Base-by-base conservation (phyloP, 2,113 vertebrate species). In the Noctilio leporinus region DNA sequence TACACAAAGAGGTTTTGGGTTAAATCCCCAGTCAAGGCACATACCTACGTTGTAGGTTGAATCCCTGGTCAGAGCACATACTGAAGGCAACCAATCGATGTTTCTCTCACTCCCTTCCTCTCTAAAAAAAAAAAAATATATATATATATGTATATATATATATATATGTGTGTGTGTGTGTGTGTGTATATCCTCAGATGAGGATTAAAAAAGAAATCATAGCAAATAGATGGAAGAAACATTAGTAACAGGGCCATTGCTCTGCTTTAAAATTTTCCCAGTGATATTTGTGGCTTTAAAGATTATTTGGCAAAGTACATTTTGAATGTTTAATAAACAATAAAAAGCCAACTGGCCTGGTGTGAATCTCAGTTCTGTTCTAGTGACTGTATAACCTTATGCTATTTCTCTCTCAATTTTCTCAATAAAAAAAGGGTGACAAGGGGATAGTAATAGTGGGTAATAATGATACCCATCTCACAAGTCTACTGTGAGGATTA, bases 261-360 rank as follows among this genome's bases (percentile, higher is more conserved):
- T 67, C 49, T 83, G 69, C 51, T 83, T 67, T 38, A 57, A 65
- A 78, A 72, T 40, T 47, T 84, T 24, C 64, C 33, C 14, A n/a
- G 12, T 57, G 30, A 83, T 62, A 53, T 1, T 7, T 33, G 55
- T 86, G 35, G 17, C 55, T 86, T 91, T 81, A 45, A 45, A 35
- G 14, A 81, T 81, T 22, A 40, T 72, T 86, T 86, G 14, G 12
- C 55, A 80, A 70, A 55, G 65, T 86, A 64, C 86, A 92, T 82
- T 75, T 91, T 47, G 26, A 95, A 82, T 92, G 59, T 75, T 69
- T 95, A 76, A 83, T 47, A 76, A 92, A 57, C 40, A 76, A 30
- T 76, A 43, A 87, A 84, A 87, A 73, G 26, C 28, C 20, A 43
- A 40, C 49, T 28, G 16, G 35, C 43, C 43, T 89, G 59, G 33